Base-by-base conservation (phyloP, 1,140 invertebrate genomes). In the Calephelis nemesis region DNA sequence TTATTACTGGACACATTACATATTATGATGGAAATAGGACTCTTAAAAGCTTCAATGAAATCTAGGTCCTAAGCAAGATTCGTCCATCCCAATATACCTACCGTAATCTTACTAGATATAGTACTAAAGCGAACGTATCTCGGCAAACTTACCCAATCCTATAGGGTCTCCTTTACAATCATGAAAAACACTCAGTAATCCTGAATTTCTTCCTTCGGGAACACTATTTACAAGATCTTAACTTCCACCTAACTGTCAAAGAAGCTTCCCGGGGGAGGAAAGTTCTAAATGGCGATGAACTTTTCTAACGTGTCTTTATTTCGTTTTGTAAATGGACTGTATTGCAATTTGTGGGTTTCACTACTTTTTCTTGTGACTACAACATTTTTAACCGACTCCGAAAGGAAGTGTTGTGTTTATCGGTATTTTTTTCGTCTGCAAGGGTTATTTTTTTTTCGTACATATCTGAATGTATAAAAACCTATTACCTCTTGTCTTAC, bases 231-330 rank as follows among this genome's bases (percentile, higher is more conserved):
- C 81, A 81, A 80, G 80, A 74, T 82, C 79, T 76, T 76, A 80
- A 80, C 73, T 83, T 81, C 77, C 80, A 83, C 76, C 74, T 72
- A 84, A 84, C 82, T 84, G 84, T 84, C 84, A 83, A 83, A 84
- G 74, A 77, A 82, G 73, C 73, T 77, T 65, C 84, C 75, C 75
- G 45, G 30, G 83, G 81, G 81, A 83, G 72, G 19, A 70, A 80
- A 82, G 75, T 86, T 86, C 69, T 74, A 63, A 74, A 77, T 74
- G 70, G 73, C 75, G 67, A 64, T 65, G 71, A 82, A 86, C 66
- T 86, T 84, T 76, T 48, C 68, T 78, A 83, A 79, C 78, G 79
- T 78, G 74, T 81, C 82, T 84, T 86, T 82, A 83, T 84, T 84
- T 83, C 76, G 77, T 78, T 82, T 82, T 82, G 77, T 79, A 70